phyloP scores from a whole-genome alignment of 2,113 vertebrate genomes.

The Neofelis nebulosa region DNA sequence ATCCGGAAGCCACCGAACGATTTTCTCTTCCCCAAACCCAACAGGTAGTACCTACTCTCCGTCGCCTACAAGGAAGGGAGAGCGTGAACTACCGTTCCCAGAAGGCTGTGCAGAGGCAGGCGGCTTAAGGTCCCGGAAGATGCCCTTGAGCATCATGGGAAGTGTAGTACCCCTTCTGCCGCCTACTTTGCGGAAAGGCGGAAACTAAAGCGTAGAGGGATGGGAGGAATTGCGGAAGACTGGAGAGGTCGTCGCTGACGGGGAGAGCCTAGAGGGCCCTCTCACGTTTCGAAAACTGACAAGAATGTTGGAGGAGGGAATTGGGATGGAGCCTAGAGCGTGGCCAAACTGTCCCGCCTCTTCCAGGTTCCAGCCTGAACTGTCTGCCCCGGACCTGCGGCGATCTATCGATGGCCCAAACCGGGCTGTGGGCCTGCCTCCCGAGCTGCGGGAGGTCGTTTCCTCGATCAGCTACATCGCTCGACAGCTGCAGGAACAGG shows the following conservation, averaged over 20 bases:
- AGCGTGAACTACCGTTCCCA: conserved; percentile 59
- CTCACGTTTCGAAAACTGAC: background rate
- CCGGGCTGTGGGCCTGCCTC: conserved; percentile 85
- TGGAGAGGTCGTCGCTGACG: background rate
- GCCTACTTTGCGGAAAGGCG: background rate
- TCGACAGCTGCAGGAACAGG: conserved; percentile 90
- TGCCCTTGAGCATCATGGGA: conserved; percentile 59
- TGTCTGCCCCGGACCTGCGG: conserved; percentile 85
- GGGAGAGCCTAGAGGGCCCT: background rate
- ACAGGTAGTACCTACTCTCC: conserved; percentile 84
- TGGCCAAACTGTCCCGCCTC: background rate
- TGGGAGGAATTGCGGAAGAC: conserved; percentile 15
- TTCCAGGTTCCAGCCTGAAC: conserved; percentile 87
- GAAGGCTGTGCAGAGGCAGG: background rate
- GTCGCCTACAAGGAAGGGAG: background rate
- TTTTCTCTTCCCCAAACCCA: conserved; percentile 89
- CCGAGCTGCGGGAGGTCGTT: conserved; percentile 89
- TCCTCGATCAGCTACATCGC: conserved; percentile 91
- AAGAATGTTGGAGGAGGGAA: background rate
- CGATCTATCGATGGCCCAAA: conserved; percentile 89
- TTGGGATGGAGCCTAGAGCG: background rate
- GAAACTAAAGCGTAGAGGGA: background rate
- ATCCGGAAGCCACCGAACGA: conserved; percentile 90
- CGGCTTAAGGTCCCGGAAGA: background rate
- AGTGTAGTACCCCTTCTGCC: conserved; percentile 49